These are phyloP conservation scores for Timandra comae DNA, from an alignment of 2,888 invertebrate genomes.

Conservation along the genomic window DNA sequence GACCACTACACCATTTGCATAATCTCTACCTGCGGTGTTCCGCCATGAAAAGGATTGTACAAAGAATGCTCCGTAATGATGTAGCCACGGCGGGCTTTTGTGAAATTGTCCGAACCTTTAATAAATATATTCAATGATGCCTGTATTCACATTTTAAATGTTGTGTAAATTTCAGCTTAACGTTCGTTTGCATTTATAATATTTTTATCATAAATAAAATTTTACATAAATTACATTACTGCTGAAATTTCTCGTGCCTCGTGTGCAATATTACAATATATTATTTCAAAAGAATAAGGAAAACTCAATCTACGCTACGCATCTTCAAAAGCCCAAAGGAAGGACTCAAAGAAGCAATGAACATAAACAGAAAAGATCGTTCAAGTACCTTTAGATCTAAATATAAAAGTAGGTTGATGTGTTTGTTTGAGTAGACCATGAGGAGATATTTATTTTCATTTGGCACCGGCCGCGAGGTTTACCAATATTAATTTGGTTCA, in stretches of 20 bases:
- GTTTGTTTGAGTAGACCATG: conserved; percentile 50
- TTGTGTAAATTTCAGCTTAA: too few relatives aligned
- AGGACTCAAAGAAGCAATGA: conserved; percentile 11
- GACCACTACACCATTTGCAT: conserved; percentile 16
- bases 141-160: too few relatives aligned
- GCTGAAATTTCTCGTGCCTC: too few relatives aligned
- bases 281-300: too few relatives aligned
- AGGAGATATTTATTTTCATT: conserved; percentile 63
- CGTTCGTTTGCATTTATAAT: too few relatives aligned
- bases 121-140: too few relatives aligned
- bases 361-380: conserved; percentile 31
- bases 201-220: too few relatives aligned
- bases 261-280: too few relatives aligned
- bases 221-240: too few relatives aligned
- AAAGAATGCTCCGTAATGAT: conserved; percentile 8
- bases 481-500: conserved; percentile 36
- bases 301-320: not conserved
- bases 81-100: conserved; percentile 2
- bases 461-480: conserved; percentile 36
- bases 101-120: too few relatives aligned
- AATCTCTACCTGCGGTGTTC: conserved; percentile 16
- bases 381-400: conserved; percentile 38
- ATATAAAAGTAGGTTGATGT: conserved; percentile 53
- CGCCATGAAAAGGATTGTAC: conserved; percentile 13
- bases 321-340: not conserved